These are phyloP conservation scores for Ceratitis capitata DNA, from an alignment of 1,140 invertebrate genomes.

Conservation along the genomic window DNA sequence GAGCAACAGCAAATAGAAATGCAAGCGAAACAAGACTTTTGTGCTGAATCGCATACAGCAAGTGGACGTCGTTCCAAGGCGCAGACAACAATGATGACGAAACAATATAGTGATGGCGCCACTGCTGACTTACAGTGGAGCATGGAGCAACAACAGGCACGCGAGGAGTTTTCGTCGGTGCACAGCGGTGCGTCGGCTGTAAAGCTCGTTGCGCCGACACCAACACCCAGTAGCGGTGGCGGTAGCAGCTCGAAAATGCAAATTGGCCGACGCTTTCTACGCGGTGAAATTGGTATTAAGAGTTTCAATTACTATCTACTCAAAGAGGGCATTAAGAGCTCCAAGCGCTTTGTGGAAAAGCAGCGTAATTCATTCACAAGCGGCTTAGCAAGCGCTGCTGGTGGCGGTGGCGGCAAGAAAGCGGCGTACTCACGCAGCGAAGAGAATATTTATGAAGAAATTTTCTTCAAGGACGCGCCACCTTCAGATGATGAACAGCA, in stretches of 20 bases:
- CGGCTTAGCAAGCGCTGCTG: not conserved
- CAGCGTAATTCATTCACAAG: conserved; percentile 47
- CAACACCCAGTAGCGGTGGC: conserved; percentile 22
- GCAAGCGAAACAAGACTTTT: not conserved
- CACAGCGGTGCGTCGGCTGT: conserved; percentile 49
- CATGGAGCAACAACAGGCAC: not conserved
- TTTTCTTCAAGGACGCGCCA: conserved; percentile 59
- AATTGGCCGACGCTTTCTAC: conserved; percentile 59
- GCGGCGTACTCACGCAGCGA: conserved; percentile 58
- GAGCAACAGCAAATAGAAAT: conserved; percentile 38
- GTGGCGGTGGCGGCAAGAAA: conserved; percentile 25
- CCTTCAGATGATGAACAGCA: conserved; percentile 47
- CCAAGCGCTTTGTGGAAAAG: conserved; percentile 56
- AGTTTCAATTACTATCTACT: conserved; percentile 65
- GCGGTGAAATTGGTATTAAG: conserved; percentile 64
- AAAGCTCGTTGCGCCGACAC: not conserved
- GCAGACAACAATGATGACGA: conserved; percentile 19
- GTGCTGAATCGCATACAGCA: not conserved
- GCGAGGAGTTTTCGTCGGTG: conserved; percentile 53
- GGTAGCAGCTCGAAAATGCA: conserved; percentile 51
- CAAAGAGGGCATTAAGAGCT: conserved; percentile 62
- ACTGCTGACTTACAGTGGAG: not conserved
- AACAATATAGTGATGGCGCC: conserved; percentile 42
- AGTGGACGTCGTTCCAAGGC: not conserved
- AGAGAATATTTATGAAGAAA: conserved; percentile 65